phyloP scores from a whole-genome alignment of 1,140 invertebrate species.

The Adoxophyes honmai region DNA sequence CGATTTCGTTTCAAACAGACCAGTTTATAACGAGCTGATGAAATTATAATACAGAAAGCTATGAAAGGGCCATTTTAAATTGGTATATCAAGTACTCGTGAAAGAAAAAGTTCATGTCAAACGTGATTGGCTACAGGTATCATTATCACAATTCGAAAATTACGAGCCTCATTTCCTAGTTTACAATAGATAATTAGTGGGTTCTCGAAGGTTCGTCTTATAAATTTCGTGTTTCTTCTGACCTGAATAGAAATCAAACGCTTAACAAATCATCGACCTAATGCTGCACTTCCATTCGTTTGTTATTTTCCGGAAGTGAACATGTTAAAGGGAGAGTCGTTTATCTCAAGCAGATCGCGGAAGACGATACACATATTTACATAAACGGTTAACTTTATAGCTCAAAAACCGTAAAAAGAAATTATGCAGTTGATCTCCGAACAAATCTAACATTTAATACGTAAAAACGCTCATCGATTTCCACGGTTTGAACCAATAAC shows the following conservation, averaged over 20 bases:
- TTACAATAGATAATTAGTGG: slow-evolving; percentile 10
- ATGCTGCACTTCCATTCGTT: too few species aligned
- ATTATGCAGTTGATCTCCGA: too few species aligned
- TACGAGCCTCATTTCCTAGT: slow-evolving; percentile 8
- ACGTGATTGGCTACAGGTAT: slow-evolving; percentile 21
- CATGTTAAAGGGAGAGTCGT: too few species aligned
- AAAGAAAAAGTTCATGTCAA: slow-evolving; percentile 22
- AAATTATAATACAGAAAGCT: not conserved
- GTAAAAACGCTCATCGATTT: slow-evolving; percentile 12
- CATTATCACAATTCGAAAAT: slow-evolving; percentile 22
- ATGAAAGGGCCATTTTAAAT: not conserved
- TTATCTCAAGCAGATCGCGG: too few species aligned
- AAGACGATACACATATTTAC: too few species aligned
- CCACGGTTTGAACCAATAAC: slow-evolving; percentile 26
- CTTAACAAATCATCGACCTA: not conserved
- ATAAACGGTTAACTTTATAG: too few species aligned
- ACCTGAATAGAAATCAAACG: slow-evolving; percentile 2
- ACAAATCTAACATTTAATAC: not conserved
- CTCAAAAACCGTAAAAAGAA: too few species aligned
- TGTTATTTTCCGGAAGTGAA: too few species aligned
- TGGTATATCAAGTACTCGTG: not conserved
- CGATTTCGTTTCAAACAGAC: slow-evolving; percentile 31
- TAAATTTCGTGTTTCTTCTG: slow-evolving; percentile 1
- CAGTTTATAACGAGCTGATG: not conserved
- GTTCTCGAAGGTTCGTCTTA: not conserved